Base-by-base conservation (phyloP, 1,140 invertebrate genomes). In the Rhopalosiphum padi region DNA sequence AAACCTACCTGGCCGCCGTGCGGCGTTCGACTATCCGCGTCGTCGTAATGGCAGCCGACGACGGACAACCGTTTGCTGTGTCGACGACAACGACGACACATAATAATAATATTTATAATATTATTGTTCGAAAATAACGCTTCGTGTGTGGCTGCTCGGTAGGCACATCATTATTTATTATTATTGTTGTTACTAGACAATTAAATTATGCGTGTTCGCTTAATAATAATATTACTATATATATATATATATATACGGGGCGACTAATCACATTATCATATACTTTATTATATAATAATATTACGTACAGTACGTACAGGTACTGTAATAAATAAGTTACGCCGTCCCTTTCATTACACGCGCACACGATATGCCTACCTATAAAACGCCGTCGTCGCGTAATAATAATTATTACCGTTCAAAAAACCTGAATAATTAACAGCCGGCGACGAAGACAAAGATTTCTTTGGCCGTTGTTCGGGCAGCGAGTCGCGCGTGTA, bases 121-220 rank as follows among this genome's bases (percentile, higher is more conserved):
- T 48, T 88, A 88, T 88, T 88, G 41, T 86, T 86, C 41, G 8
- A 43, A 43, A 86, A 43, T 41, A 11, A 68, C 60, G 83, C 83
- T 86, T 86, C 83, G 83, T 86, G 83, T 86, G 83, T 86, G 83
- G 83, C 23, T 86, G 23, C 15, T 68, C 15, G 60, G 60, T 68
- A 68, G 60, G 60, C 15, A 68, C 60, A 68, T 68, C 60, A 30
- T 43, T 86, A 43, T 37, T 43, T 46, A 86, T 86, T 86, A 43
- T 85, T 41, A 41, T 43, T 86, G 46, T 85, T 46, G 25, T 86
- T 86, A 46, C 46, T 86, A 15, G 37, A 43, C 35, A 85, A 85
- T 41, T 68, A 68, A 68, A 68, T 68, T 68, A 60, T 11, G 15
- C n/a, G 60, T 1, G 11, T n/a, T 18, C 60, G 55, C 15, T 18